Evolutionary conservation across 2,888 invertebrate genomes (phyloP), one percentile per base, ranked within the genome.

Genomic region (Phasia obesa): DNA sequence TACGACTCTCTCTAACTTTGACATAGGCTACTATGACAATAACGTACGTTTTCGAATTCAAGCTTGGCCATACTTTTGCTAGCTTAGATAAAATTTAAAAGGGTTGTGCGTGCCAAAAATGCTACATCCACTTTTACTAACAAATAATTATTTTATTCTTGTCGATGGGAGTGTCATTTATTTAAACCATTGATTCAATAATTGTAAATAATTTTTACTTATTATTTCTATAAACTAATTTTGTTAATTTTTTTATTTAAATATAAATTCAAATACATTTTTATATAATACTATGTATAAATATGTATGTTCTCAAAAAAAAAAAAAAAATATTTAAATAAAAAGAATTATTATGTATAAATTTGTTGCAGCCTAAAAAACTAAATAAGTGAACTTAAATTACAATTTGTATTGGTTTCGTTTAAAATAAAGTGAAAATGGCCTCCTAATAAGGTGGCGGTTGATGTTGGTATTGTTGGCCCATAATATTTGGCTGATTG

Each of bases 381-480:
- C 65, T 83, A 75, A 76, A 83, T 83, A 80, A 75, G 55, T 80
- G 55, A 80, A 80, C 80, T 80, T 75, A 83, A 83, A 71, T 79
- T 71, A 83, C 9, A 67, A 25, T 35, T 76, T 71, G 42, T 59
- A 47, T 75, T 55, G 11, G 27, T 73, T 44, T 55, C 55, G 42
- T 31, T 55, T 47, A 19, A 35, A 53, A 53, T 42, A 23, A 75
- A 65, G 65, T 57, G 23, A 75, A 2, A 55, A 69, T 55, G 57
- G 42, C 21, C 51, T 35, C 47, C 23, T 87, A 89, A 84, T 89
- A 89, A 51, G 88, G 88, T 23, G 92, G 91, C 78, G 92, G 93
- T 91, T 93, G 91, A 85, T 88, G 92, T 91, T 87, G 89, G 70
- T 90, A 91, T 77, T 91, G 91, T 78, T 91, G 91, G 0, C 89